A percentile compares a stretch with the other conserved stretches of the same genome.
Evolutionary conservation across 2,113 vertebrate genomes (phyloP).

Genomic region (Kryptolebias marmoratus): DNA sequence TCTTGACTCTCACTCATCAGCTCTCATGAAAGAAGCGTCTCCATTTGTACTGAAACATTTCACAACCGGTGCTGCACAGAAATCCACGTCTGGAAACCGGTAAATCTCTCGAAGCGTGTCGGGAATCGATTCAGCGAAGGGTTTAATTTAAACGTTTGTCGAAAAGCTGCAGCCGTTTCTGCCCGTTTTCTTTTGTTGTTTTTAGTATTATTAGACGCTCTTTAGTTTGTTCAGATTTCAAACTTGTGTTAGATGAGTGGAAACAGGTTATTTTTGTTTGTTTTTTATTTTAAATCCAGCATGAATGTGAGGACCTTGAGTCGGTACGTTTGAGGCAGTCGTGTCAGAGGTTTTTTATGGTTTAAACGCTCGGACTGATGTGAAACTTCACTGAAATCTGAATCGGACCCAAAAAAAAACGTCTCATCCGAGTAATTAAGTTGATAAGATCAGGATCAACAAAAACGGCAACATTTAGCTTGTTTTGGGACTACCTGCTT

Average conservation of each 20-base stretch:
- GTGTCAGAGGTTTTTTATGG: constrained; percentile 8
- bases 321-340: background rate
- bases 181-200: too few relatives aligned
- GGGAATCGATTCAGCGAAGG: too few relatives aligned
- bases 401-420: background rate
- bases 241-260: constrained; percentile 3
- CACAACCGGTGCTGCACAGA: constrained; percentile 11
- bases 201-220: too few relatives aligned
- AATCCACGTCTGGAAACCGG: too few relatives aligned
- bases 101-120: too few relatives aligned
- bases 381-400: constrained; percentile 1
- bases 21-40: background rate
- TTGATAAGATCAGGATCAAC: constrained; percentile 28
- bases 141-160: too few relatives aligned
- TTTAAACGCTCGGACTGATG: constrained; percentile 1
- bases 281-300: background rate
- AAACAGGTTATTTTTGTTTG: background rate
- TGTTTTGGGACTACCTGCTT: constrained; percentile 49
- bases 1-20: background rate
- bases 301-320: background rate
- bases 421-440: too few relatives aligned
- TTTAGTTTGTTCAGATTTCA: background rate
- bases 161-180: too few relatives aligned
- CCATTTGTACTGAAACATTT: too few relatives aligned
- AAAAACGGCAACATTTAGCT: constrained; percentile 24